phyloP scores from a whole-genome alignment of 37 sponge, comb jelly and placozoan genomes.

The Chondrosia reniformis region DNA sequence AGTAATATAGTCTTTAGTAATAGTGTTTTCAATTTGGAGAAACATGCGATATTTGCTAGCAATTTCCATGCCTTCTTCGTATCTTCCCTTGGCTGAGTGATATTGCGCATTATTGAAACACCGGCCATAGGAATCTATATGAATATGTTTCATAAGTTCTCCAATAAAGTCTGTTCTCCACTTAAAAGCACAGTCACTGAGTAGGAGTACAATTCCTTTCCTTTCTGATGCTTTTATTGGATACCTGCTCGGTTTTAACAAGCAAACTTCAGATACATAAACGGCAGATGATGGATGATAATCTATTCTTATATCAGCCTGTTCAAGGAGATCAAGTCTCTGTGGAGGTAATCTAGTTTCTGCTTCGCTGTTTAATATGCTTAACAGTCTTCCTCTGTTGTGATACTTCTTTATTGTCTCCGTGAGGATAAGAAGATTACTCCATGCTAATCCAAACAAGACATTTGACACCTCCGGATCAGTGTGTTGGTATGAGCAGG shows the following conservation, averaged over 20 bases:
- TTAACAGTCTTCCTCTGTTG: not conserved
- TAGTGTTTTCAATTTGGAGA: conserved; percentile 6
- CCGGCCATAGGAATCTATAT: conserved; percentile 11
- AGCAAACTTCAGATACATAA: not conserved
- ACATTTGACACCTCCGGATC: no score
- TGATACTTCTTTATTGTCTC: no score
- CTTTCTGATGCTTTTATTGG: not conserved
- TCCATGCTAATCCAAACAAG: no score
- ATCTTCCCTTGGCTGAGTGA: not conserved
- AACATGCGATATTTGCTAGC: not conserved
- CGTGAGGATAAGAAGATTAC: no score
- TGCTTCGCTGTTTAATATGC: not conserved
- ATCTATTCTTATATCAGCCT: not conserved
- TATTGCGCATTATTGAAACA: not conserved
- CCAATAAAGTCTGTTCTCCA: not conserved
- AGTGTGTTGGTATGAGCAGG: no score
- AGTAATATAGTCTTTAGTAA: not conserved
- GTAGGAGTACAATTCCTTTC: not conserved
- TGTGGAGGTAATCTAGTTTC: not conserved
- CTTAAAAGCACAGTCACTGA: not conserved
- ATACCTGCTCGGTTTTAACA: not conserved
- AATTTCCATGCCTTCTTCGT: not conserved
- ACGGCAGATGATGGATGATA: not conserved
- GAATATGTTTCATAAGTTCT: not conserved
- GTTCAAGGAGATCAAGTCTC: not conserved